Evolutionary conservation across 2,797 vertebrate genomes (phyloP).

Genomic region (Pangasius sanitwongsei): DNA sequence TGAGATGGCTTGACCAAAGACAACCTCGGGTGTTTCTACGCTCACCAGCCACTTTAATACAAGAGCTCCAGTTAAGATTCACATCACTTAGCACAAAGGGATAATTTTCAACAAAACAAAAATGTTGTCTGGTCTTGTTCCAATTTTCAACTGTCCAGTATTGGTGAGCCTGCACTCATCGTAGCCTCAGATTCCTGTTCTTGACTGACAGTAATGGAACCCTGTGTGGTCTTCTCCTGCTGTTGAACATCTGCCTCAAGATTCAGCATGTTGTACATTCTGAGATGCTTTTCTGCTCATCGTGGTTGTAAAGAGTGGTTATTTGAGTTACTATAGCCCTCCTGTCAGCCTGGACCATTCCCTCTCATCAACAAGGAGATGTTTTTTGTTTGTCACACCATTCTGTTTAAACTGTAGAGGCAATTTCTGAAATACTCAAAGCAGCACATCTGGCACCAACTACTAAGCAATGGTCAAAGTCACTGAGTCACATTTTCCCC

Average conservation of each 20-base stretch:
- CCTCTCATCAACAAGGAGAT: background rate
- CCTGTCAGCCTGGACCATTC: background rate
- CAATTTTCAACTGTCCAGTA: background rate
- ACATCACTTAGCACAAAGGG: background rate
- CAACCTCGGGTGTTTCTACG: background rate
- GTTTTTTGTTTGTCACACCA: background rate
- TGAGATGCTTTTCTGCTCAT: background rate
- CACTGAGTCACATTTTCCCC: background rate
- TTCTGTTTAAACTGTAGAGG: background rate
- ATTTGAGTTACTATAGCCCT: background rate
- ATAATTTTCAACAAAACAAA: background rate
- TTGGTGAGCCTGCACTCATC: background rate
- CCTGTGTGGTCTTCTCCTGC: background rate
- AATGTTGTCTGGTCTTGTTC: background rate
- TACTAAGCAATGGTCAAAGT: background rate
- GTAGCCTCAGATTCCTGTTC: background rate
- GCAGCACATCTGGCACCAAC: background rate
- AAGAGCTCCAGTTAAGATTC: background rate
- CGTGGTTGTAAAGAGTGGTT: background rate
- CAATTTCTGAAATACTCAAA: background rate
- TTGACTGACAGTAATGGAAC: background rate
- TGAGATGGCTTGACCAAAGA: background rate
- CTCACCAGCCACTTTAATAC: background rate
- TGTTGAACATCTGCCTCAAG: background rate
- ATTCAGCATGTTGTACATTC: background rate